Conservation (phyloP, 2,797 vertebrate genomes). For the Lepilemur ruficaudatus region DNA sequence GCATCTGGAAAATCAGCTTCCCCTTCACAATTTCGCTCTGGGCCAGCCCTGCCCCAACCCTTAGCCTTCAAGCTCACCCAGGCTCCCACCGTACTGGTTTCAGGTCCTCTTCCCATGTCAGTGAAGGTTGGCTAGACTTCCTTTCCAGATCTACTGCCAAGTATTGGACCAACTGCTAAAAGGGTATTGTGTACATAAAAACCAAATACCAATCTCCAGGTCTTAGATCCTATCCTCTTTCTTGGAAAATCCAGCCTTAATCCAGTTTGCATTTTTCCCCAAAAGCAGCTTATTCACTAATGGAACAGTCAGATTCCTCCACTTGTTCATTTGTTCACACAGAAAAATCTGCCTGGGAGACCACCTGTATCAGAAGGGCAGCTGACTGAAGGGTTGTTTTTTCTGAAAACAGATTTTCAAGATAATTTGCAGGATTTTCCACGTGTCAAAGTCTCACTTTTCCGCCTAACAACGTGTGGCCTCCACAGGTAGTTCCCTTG, state of each 20-base stretch:
- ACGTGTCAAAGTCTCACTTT: constrained; percentile 50
- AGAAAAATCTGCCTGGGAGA: constrained; percentile 49
- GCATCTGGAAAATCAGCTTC: background rate
- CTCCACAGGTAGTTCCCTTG: background rate
- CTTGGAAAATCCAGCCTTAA: constrained; percentile 76
- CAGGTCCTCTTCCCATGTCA: background rate
- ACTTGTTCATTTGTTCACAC: constrained; percentile 52
- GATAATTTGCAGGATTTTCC: constrained; percentile 46
- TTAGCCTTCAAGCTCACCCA: background rate
- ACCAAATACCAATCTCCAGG: constrained; percentile 69
- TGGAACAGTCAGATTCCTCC: constrained; percentile 72
- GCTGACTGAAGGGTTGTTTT: constrained; percentile 53
- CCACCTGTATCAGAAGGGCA: constrained; percentile 67
- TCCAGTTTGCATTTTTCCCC: constrained; percentile 76
- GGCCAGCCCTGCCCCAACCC: background rate
- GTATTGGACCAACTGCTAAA: constrained; percentile 50
- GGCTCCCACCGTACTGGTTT: background rate
- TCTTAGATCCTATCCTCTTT: constrained; percentile 74
- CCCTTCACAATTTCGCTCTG: background rate
- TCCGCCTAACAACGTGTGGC: background rate
- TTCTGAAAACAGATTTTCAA: constrained; percentile 63
- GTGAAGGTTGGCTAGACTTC: background rate
- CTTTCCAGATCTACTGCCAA: constrained; percentile 34
- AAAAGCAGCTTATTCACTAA: constrained; percentile 76
- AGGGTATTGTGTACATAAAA: constrained; percentile 59